Base-by-base conservation (phyloP, 2,797 vertebrate genomes). In the Neosilurus mollespiculum region DNA sequence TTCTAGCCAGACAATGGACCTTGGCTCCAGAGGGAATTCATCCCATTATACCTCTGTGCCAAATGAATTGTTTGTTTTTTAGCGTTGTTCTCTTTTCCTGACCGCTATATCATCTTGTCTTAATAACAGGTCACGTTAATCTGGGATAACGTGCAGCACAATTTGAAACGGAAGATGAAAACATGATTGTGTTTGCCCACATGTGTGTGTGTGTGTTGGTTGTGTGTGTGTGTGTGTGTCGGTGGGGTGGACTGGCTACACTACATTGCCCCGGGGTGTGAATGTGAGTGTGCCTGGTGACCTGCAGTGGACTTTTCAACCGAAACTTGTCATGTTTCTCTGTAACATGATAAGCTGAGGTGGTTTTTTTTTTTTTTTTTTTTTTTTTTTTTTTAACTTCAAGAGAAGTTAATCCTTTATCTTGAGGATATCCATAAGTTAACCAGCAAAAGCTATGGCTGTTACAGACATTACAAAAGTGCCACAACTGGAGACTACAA, bases 51-150 rank as follows among this genome's bases (percentile, higher is more conserved):
- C 93, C 92, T 93, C 91, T 90, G 93, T 92, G 94, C 91, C 92
- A 94, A 94, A 93, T 94, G 90, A 94, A 92, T 94, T 93, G 93
- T 94, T 93, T 94, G 92, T 93, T 92, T 93, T n/a, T 89, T 83
- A 56, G 82, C 82, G 75, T 62, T 53, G 56, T 14, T 53, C 58
- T 81, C 80, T 87, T 78, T 65, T 18, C 30, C 81, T 93, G 94
- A 93, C 91, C 92, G 90, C 87, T 88, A 37, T 71, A 86, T 87
- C 87, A 86, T 87, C 85, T 84, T 51, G 75, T 66, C 87, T 88
- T 88, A 88, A 90, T 89, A 89, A 85, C 80, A 78, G 79, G 78
- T 80, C 65, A 6, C 83, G 79, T 85, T 84, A 88, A 89, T 85
- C 89, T 85, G 43, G 65, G 81, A 86, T 71, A 83, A 67, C 54